Conservation (phyloP, 2,888 invertebrate species). For the Malthinus seriepunctatus region DNA sequence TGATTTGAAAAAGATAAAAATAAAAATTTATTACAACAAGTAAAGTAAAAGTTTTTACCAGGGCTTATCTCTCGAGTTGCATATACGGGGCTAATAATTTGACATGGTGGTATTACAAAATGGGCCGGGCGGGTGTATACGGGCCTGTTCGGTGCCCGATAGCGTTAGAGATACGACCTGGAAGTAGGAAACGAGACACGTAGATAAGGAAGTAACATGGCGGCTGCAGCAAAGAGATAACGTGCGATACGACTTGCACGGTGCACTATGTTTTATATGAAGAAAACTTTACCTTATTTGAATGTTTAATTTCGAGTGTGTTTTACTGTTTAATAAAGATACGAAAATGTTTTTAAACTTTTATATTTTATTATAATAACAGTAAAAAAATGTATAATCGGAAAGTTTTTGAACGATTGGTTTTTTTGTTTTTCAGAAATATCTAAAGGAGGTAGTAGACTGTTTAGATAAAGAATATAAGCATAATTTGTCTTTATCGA, state of each 20-base stretch:
- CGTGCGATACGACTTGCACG: constrained; percentile 49
- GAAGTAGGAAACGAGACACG: constrained; percentile 54
- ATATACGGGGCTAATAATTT: constrained; percentile 29
- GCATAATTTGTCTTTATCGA: constrained; percentile 18
- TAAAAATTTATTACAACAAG: constrained; percentile 20
- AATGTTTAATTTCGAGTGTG: constrained; percentile 8
- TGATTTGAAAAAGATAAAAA: constrained; percentile 11
- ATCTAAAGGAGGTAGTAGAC: constrained; percentile 6
- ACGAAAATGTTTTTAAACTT: no score
- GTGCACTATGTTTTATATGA: constrained; percentile 30
- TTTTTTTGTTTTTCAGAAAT: not conserved
- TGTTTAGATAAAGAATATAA: constrained; percentile 14
- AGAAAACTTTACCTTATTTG: constrained; percentile 28
- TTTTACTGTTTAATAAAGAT: not conserved
- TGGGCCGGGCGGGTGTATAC: constrained; percentile 37
- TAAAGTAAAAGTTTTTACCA: constrained; percentile 28
- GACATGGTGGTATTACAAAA: constrained; percentile 31
- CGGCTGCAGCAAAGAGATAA: constrained; percentile 53
- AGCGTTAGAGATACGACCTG: constrained; percentile 53
- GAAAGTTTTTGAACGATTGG: constrained; percentile 1
- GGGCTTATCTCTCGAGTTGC: constrained; percentile 22
- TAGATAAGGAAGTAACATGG: constrained; percentile 55
- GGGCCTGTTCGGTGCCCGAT: constrained; percentile 50
- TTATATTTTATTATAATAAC: no score
- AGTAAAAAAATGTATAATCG: not conserved